Evolutionary conservation across 2,113 vertebrate species (phyloP).

Genomic region (Phylloscopus trochiloides): DNA sequence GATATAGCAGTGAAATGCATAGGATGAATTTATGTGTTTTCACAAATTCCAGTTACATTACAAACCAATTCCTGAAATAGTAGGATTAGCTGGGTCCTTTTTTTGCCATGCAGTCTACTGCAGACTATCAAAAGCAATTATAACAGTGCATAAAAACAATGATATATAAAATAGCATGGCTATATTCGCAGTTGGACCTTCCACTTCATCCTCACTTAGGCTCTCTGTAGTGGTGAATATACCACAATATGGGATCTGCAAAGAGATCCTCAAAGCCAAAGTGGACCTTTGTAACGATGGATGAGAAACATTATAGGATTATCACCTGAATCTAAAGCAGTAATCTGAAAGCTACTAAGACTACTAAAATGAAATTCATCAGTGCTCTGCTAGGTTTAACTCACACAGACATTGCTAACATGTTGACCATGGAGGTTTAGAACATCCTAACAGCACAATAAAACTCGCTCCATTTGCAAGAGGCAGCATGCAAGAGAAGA

Average conservation of each 20-base stretch:
- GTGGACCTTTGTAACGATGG: background rate
- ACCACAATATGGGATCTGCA: background rate
- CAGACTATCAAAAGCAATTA: background rate
- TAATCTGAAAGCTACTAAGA: background rate
- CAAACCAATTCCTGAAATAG: background rate
- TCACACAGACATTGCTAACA: background rate
- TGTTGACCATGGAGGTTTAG: rapidly evolving
- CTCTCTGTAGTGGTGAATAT: background rate
- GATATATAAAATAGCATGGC: background rate
- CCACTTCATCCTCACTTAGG: background rate
- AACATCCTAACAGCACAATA: background rate
- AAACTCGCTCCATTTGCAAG: background rate
- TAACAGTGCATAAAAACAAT: background rate
- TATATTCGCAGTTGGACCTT: background rate
- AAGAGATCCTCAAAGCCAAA: background rate
- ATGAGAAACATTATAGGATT: background rate
- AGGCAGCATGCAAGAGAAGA: background rate
- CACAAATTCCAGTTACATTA: background rate
- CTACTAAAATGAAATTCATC: background rate
- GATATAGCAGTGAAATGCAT: background rate
- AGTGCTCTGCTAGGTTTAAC: background rate
- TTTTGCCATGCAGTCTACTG: background rate
- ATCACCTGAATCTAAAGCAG: background rate
- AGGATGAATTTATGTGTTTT: background rate
- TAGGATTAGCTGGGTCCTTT: background rate